A percentile compares a stretch with the other conserved stretches of the same genome.
Conservation (phyloP, 2,113 vertebrate species). For the Pseudorasbora parva region DNA sequence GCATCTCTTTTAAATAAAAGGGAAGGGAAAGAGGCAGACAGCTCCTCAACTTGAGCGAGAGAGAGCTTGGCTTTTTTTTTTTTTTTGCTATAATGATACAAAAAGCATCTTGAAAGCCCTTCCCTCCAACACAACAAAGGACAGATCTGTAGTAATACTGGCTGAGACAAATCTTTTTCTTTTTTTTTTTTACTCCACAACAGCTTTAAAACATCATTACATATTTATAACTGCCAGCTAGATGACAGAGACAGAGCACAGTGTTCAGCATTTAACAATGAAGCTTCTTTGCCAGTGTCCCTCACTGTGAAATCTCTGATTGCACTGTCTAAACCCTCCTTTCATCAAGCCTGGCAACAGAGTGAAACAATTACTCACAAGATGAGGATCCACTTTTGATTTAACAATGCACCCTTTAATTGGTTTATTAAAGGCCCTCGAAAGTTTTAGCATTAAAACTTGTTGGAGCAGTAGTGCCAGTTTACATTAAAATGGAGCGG, state of each 20-base stretch:
- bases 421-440: slow-evolving; percentile 65
- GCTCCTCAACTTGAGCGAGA: slow-evolving; percentile 50
- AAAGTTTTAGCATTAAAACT: slow-evolving; percentile 61
- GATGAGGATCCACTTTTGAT: slow-evolving; percentile 75
- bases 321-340: slow-evolving; percentile 70
- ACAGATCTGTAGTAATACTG: slow-evolving; percentile 61
- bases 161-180: slow-evolving; percentile 68
- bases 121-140: slow-evolving; percentile 61
- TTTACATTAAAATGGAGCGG: slow-evolving; percentile 29
- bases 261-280: slow-evolving; percentile 69
- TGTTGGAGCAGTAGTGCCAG: slow-evolving; percentile 34
- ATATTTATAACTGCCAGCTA: slow-evolving; percentile 78
- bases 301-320: slow-evolving; percentile 70
- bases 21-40: slow-evolving; percentile 35
- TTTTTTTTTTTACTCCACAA: slow-evolving; percentile 58
- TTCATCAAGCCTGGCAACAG: slow-evolving; percentile 68
- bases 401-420: slow-evolving; percentile 73
- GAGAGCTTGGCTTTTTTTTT: slow-evolving; percentile 44
- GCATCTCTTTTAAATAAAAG: slow-evolving; percentile 53
- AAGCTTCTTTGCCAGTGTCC: slow-evolving; percentile 65
- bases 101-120: slow-evolving; percentile 67
- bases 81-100: slow-evolving; percentile 62
- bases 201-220: slow-evolving; percentile 77
- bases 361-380: slow-evolving; percentile 68
- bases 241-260: slow-evolving; percentile 70